Percentiles rank a stretch among this genome's conserved stretches.
Evolutionary conservation across 2,888 invertebrate genomes (phyloP).

Genomic region (Proisotoma minuta): DNA sequence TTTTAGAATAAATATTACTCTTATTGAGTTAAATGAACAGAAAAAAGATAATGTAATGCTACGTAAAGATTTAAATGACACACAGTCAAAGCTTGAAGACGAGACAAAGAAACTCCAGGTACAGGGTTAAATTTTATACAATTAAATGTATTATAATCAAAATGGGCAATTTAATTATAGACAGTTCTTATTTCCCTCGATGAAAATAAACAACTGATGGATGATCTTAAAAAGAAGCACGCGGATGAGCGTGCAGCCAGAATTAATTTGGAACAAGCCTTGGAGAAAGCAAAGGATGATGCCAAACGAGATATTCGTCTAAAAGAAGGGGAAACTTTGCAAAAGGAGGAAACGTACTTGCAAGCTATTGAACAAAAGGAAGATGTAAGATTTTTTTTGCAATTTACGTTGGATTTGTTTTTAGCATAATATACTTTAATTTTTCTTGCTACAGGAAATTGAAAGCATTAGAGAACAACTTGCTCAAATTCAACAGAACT

Average conservation of each 20-base stretch:
- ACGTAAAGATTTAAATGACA: no score
- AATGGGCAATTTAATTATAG: no score
- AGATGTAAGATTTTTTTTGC: neutral
- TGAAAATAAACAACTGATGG: neutral
- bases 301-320: neutral
- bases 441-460: neutral
- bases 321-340: neutral
- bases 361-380: neutral
- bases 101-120: no score
- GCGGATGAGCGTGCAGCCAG: neutral
- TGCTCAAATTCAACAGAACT: neutral
- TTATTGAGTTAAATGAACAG: no score
- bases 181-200: no score
- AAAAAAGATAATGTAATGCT: no score
- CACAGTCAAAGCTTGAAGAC: neutral
- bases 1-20: neutral
- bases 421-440: neutral
- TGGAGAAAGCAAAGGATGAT: neutral
- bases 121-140: no score
- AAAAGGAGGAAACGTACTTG: neutral
- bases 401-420: neutral
- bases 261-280: neutral
- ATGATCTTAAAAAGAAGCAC: neutral
- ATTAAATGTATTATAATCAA: no score
- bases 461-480: neutral